Evolutionary conservation across 2,797 vertebrate species (phyloP).

Genomic region (Merluccius polli): DNA sequence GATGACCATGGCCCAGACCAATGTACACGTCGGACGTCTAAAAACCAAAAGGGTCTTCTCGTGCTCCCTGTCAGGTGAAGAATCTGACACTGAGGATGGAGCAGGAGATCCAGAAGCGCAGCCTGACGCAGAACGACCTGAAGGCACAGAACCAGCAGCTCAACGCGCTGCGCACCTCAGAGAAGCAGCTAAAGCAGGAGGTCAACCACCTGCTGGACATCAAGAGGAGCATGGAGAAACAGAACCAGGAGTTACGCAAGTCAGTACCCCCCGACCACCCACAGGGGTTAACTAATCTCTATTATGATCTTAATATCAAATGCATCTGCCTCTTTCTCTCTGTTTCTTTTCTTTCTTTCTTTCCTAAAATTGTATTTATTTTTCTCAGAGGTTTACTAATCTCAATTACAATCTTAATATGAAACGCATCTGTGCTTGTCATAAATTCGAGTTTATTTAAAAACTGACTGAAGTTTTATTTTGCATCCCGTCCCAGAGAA

Average conservation of each 20-base stretch:
- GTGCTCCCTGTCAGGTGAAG: conserved; percentile 78
- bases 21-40: too few species aligned
- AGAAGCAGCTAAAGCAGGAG: conserved; percentile 97
- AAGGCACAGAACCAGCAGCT: conserved; percentile 96
- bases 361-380: not conserved
- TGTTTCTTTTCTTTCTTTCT: not conserved
- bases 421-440: not conserved
- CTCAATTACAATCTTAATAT: not conserved
- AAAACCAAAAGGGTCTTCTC: not conserved
- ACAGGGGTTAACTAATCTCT: not conserved
- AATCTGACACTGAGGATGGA: conserved; percentile 93
- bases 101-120: conserved; percentile 95
- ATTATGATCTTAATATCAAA: not conserved
- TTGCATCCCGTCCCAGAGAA: conserved; percentile 72
- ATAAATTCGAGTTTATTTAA: not conserved
- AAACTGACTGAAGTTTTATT: not conserved
- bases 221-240: conserved; percentile 91
- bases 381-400: not conserved
- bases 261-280: conserved; percentile 43
- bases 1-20: too few species aligned
- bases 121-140: conserved; percentile 91
- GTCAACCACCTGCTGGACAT: conserved; percentile 94
- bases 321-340: not conserved
- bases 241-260: conserved; percentile 96
- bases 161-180: conserved; percentile 84